A percentile compares a stretch with the other conserved stretches of the same genome.
These are phyloP conservation scores for Lethenteron camtschaticum DNA, from an alignment of 2,113 vertebrate genomes.

Conservation along the genomic window DNA sequence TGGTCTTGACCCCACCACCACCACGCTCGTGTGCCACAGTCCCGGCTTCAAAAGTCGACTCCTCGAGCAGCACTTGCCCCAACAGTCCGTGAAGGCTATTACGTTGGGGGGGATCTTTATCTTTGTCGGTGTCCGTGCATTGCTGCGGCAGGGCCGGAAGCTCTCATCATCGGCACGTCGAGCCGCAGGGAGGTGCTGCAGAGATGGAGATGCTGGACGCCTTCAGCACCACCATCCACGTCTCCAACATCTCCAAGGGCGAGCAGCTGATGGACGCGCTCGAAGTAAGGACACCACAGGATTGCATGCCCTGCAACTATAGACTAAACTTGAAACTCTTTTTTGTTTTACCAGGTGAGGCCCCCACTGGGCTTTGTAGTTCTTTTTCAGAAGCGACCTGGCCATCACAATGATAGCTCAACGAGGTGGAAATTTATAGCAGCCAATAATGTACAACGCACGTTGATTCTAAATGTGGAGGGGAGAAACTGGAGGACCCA, in stretches of 20 bases:
- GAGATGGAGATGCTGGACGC: slow-evolving; percentile 89
- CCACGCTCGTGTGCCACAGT: background rate
- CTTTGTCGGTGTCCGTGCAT: no score
- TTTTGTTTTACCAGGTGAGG: no score
- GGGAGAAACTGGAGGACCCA: no score
- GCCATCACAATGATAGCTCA: no score
- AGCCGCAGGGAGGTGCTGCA: slow-evolving; percentile 80
- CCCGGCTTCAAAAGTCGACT: background rate
- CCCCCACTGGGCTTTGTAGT: no score
- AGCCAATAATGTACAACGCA: no score
- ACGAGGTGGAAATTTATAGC: no score
- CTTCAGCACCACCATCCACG: slow-evolving; percentile 79
- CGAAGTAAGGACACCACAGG: slow-evolving; percentile 24
- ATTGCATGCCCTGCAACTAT: no score
- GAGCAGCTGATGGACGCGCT: slow-evolving; percentile 64
- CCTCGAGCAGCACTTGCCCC: background rate
- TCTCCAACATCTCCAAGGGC: slow-evolving; percentile 61
- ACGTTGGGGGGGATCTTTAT: background rate
- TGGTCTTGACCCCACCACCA: background rate
- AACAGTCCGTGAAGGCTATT: background rate
- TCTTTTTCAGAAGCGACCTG: no score
- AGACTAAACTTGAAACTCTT: no score
- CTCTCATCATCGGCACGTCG: slow-evolving; percentile 77
- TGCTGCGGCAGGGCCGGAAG: slow-evolving; percentile 49
- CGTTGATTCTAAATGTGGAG: no score